Base-by-base conservation (phyloP, 2,888 invertebrate species). In the Scaptomyza tumidula region DNA sequence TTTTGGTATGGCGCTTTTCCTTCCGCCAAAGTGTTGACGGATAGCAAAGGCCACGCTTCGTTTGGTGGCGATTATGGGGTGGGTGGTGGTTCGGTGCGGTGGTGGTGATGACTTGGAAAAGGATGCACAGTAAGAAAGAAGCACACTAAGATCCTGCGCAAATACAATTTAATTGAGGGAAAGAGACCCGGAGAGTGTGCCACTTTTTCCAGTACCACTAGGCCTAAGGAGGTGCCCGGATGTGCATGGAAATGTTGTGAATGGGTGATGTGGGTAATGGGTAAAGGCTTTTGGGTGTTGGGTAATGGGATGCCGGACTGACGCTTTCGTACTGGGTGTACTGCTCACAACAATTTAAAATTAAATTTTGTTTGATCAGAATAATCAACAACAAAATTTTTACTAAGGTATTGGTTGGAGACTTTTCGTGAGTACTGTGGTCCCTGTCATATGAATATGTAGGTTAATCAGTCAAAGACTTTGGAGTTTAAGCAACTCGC, bases 141-240 rank as follows among this genome's bases (percentile, higher is more conserved):
- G 29, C 60, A 63, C 58, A 64, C 54, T 70, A 64, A 72, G 69
- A 75, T 68, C 74, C 76, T 74, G 73, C 82, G 79, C 82, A 87
- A 84, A 83, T 83, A 85, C 74, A 83, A 72, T 79, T 74, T 85
- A 78, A 87, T 83, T 83, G 83, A 69, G 69, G 79, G 68, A 35
- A 33, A n/a, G 66, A 74, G 82, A 76, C 72, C 60, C 66, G 54
- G 58, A 65, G 66, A 75, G 33, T 59, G 59, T 54, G 54, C 37
- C 43, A 53, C 39, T 10, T 35, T 39, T 62, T 46, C 61, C 49
- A 59, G 33, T 14, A 14, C 24, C 10, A n/a, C 35, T 54, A 55
- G 54, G 58, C 39, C 56, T 57, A 68, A 56, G 55, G 60, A 76
- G 77, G 71, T 63, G 64, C 71, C 71, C 65, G 66, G 55, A 72